Conservation (phyloP, 1,140 invertebrate species). For the Drosophila arizonae region DNA sequence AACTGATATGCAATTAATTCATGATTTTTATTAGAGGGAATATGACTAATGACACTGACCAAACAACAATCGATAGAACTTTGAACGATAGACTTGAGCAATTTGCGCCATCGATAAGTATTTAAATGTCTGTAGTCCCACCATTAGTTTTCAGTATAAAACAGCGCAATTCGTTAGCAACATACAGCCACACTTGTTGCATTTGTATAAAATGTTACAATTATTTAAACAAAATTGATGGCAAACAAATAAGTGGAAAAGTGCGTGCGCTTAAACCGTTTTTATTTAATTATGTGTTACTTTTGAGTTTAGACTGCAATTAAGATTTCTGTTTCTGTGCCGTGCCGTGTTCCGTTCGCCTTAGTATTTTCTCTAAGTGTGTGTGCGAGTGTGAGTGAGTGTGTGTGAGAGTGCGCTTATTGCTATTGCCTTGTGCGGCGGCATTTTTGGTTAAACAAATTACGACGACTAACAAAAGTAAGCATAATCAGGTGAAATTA, state of each 20-base stretch:
- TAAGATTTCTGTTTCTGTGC: slow-evolving; percentile 22
- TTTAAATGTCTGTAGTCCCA: background rate
- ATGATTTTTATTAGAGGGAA: background rate
- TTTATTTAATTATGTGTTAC: slow-evolving; percentile 33
- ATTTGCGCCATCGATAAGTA: slow-evolving; percentile 1
- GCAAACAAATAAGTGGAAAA: slow-evolving; percentile 18
- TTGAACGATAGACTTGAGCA: background rate
- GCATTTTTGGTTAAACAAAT: slow-evolving; percentile 55
- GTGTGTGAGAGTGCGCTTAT: slow-evolving; percentile 24
- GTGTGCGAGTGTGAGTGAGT: slow-evolving; percentile 3
- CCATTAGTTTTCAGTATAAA: slow-evolving; percentile 16
- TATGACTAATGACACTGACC: background rate
- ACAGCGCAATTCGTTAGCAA: slow-evolving; percentile 23
- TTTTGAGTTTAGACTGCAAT: slow-evolving; percentile 33
- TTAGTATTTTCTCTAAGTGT: slow-evolving; percentile 17
- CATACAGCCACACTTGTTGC: slow-evolving; percentile 45
- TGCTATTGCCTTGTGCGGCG: slow-evolving; percentile 44
- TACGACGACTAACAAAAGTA: slow-evolving; percentile 43
- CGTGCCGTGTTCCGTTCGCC: slow-evolving; percentile 34
- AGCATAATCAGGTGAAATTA: slow-evolving; percentile 49
- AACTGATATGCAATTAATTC: no score
- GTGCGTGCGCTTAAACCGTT: slow-evolving; percentile 29
- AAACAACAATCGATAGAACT: background rate
- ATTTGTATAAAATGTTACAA: slow-evolving; percentile 51
- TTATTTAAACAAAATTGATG: slow-evolving; percentile 45